phyloP scores from a whole-genome alignment of 2,113 vertebrate species.

The Entosphenus tridentatus region DNA sequence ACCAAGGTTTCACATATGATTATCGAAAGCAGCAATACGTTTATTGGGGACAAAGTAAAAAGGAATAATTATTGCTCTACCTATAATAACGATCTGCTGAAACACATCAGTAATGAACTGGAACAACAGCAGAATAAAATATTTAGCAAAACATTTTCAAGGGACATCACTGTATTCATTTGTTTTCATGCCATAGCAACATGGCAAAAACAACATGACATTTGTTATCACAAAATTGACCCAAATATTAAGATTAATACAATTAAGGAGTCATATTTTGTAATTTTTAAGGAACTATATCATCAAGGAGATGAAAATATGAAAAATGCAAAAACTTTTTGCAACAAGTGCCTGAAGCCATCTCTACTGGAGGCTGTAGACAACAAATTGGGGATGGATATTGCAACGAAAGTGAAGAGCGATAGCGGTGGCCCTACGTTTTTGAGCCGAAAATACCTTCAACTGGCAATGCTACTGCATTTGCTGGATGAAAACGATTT shows the following conservation, averaged over 20 bases:
- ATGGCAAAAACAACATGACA: neutral
- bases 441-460: conserved; percentile 6
- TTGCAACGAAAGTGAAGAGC: conserved; percentile 3
- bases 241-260: neutral
- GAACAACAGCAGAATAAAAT: neutral
- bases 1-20: neutral
- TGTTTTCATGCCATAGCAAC: neutral
- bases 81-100: neutral
- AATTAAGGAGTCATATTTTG: neutral
- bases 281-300: conserved; percentile 8
- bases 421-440: neutral
- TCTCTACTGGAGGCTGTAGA: neutral
- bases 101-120: neutral
- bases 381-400: neutral
- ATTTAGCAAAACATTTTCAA: conserved; percentile 6
- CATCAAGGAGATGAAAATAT: conserved; percentile 5
- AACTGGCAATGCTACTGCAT: conserved; percentile 5
- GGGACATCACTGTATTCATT: conserved; percentile 1
- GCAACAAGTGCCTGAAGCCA: conserved; percentile 3
- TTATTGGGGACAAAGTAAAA: conserved; percentile 1
- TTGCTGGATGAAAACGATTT: conserved; percentile 4
- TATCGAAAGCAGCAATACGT: neutral
- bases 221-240: conserved; percentile 4
- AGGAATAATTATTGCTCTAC: conserved; percentile 1
- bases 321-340: neutral